A percentile compares a stretch with the other conserved stretches of the same genome.
Evolutionary conservation across 2,888 invertebrate species (phyloP).

Genomic region (Agrochola litura): DNA sequence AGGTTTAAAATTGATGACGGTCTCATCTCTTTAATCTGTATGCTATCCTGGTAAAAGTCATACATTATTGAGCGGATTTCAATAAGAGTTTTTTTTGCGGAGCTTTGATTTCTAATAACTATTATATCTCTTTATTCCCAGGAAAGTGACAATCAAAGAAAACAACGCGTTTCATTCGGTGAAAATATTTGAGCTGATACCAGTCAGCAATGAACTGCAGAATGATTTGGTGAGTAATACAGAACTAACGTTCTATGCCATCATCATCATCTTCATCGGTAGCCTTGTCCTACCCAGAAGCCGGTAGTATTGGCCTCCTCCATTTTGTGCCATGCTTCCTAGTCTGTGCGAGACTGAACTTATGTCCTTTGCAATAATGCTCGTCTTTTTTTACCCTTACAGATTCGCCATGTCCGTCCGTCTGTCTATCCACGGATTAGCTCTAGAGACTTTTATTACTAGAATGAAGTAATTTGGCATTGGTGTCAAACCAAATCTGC

Average conservation of each 20-base stretch:
- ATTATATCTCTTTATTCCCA: constrained; percentile 60
- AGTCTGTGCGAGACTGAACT: neutral
- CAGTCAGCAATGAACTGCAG: constrained; percentile 66
- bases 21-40: neutral
- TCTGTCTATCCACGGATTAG: neutral
- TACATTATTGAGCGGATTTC: neutral
- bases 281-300: neutral
- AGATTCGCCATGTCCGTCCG: neutral
- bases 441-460: neutral
- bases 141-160: constrained; percentile 76
- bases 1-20: neutral
- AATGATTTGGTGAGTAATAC: constrained; percentile 73
- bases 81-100: neutral
- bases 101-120: neutral
- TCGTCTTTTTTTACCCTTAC: neutral
- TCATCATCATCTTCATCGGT: neutral
- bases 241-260: neutral
- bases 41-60: constrained; percentile 2
- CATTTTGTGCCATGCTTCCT: neutral
- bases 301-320: neutral
- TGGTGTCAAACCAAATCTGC: too few relatives aligned
- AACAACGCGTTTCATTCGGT: constrained; percentile 72
- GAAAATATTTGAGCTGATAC: constrained; percentile 72
- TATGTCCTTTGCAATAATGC: neutral
- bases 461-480: neutral